phyloP scores from a whole-genome alignment of 2,888 invertebrate species.

The Hedychridium roseum region DNA sequence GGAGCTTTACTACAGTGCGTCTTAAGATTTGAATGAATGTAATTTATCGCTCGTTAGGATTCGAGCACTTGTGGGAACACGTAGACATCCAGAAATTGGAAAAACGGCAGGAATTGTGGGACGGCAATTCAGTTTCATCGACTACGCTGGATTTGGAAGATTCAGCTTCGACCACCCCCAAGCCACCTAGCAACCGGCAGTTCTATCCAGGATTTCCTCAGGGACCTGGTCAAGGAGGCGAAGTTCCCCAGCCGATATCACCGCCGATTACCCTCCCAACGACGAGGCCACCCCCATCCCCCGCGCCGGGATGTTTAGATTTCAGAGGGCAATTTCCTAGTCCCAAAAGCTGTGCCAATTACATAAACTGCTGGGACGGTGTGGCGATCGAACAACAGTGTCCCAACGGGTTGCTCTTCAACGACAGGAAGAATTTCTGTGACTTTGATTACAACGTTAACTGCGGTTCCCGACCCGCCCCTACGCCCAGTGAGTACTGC shows the following conservation, averaged over 20 bases:
- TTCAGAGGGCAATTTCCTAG: slow-evolving; percentile 73
- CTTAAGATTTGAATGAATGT: no score
- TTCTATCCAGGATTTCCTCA: slow-evolving; percentile 38
- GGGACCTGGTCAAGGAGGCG: slow-evolving; percentile 32
- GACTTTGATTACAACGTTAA: slow-evolving; percentile 73
- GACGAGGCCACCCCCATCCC: slow-evolving; percentile 22
- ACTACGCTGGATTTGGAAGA: slow-evolving; percentile 12
- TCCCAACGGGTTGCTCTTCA: slow-evolving; percentile 71
- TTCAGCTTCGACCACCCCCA: slow-evolving; percentile 2
- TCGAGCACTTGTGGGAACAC: slow-evolving; percentile 44
- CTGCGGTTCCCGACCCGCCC: slow-evolving; percentile 67
- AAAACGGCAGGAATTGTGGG: slow-evolving; percentile 30
- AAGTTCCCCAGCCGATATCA: slow-evolving; percentile 44
- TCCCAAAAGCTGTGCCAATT: slow-evolving; percentile 69
- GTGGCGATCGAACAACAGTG: slow-evolving; percentile 73
- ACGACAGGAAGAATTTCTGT: slow-evolving; percentile 68
- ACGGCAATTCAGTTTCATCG: slow-evolving; percentile 13
- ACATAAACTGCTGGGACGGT: slow-evolving; percentile 78
- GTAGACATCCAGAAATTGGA: slow-evolving; percentile 45
- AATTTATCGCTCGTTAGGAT: slow-evolving; percentile 22
- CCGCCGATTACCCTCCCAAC: slow-evolving; percentile 27
- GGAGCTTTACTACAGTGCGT: no score
- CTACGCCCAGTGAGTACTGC: slow-evolving; percentile 58
- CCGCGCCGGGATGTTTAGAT: slow-evolving; percentile 46
- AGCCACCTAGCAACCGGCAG: slow-evolving; percentile 27